Percentiles rank a stretch among this genome's conserved stretches.
Evolutionary conservation across 2,797 vertebrate genomes (phyloP).

Genomic region (Platalea minor): DNA sequence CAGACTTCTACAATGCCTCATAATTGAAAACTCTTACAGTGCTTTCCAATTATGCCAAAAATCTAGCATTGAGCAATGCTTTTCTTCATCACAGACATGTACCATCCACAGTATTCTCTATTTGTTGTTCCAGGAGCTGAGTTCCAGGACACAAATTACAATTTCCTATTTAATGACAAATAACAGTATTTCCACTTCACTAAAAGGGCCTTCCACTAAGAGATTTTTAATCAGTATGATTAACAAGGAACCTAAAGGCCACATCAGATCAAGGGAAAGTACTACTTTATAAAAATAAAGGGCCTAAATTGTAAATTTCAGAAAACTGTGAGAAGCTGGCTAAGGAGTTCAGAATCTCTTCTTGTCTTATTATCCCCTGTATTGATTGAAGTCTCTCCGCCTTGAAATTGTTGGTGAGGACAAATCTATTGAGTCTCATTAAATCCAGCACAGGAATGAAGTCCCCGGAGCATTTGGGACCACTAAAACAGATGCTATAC

Average conservation of each 20-base stretch:
- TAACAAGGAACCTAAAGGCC: background rate
- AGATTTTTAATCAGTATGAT: background rate
- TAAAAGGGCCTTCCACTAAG: background rate
- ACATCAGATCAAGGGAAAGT: background rate
- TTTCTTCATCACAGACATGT: background rate
- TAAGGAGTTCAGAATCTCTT: slow-evolving; percentile 25
- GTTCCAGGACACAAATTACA: background rate
- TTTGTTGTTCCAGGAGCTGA: background rate
- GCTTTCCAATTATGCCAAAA: background rate
- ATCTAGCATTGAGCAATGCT: background rate
- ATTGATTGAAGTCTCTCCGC: slow-evolving; percentile 68
- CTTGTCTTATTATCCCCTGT: slow-evolving; percentile 62
- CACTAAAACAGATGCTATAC: slow-evolving; percentile 53
- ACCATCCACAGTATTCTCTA: background rate
- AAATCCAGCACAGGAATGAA: slow-evolving; percentile 48
- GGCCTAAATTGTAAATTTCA: slow-evolving; percentile 30
- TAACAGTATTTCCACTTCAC: background rate
- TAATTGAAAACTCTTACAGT: background rate
- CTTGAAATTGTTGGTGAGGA: slow-evolving; percentile 64
- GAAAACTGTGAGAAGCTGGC: slow-evolving; percentile 5
- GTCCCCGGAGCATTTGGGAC: slow-evolving; percentile 41
- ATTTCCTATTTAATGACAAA: background rate
- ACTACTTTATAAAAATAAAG: slow-evolving; percentile 24
- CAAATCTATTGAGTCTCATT: slow-evolving; percentile 68
- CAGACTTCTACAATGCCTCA: background rate